A percentile compares a stretch with the other conserved stretches of the same genome.
Conservation (phyloP, 2,113 vertebrate genomes). For the Girardinichthys multiradiatus region DNA sequence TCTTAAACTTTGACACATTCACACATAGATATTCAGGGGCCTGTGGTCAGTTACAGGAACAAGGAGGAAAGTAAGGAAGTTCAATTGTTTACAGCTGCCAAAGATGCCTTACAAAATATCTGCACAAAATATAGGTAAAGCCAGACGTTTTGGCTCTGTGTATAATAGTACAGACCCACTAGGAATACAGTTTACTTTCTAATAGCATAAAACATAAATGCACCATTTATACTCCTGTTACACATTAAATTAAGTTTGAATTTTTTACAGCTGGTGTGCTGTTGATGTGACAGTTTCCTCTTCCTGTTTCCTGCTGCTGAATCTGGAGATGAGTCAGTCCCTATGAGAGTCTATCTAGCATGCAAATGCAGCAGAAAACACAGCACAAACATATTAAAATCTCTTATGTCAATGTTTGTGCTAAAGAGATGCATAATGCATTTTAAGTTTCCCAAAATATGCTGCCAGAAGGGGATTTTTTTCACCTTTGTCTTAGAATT, state of each 20-base stretch:
- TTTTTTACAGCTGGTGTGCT: conserved; percentile 11
- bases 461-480: not conserved
- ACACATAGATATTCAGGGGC: conserved; percentile 34
- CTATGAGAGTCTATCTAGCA: conserved; percentile 18
- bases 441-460: not conserved
- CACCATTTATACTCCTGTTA: not conserved
- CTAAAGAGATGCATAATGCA: not conserved
- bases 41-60: conserved; percentile 41
- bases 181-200: not conserved
- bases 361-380: not conserved
- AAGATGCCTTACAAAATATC: conserved; percentile 7
- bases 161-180: not conserved
- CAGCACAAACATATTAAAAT: conserved; percentile 6
- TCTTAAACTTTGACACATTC: conserved; percentile 16
- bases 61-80: conserved; percentile 21
- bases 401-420: not conserved
- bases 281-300: conserved; percentile 58
- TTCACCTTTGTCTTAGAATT: not conserved
- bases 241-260: conserved; percentile 23
- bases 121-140: conserved; percentile 8
- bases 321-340: conserved; percentile 57
- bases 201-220: conserved; percentile 1
- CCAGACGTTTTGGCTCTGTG: not conserved
- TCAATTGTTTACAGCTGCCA: conserved; percentile 29
- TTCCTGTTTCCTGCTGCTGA: conserved; percentile 74